Conservation (phyloP, 2,113 vertebrate genomes). For the Callipepla squamata region DNA sequence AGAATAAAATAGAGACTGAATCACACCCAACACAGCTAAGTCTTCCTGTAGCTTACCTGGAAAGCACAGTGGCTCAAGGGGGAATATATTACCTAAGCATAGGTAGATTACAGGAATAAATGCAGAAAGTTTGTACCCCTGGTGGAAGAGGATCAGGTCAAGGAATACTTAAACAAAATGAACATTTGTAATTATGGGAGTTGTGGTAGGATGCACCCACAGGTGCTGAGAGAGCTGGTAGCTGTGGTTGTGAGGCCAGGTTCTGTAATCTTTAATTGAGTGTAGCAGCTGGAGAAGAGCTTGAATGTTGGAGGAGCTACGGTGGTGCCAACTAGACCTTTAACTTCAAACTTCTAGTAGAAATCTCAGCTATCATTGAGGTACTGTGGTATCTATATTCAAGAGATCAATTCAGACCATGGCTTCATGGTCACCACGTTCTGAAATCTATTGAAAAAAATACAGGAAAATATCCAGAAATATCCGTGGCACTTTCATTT, state of each 20-base stretch:
- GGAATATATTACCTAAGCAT: fast-evolving
- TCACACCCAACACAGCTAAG: background rate
- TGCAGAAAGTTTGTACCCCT: background rate
- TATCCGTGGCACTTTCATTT: background rate
- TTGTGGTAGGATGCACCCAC: background rate
- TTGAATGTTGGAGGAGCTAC: background rate
- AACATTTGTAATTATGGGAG: background rate
- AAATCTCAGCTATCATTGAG: background rate
- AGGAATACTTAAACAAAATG: background rate
- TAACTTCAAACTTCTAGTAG: background rate
- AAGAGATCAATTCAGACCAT: background rate
- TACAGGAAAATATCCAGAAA: background rate
- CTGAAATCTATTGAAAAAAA: background rate
- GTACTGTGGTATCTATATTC: background rate
- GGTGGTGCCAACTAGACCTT: background rate
- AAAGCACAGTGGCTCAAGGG: fast-evolving
- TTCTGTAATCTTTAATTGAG: background rate
- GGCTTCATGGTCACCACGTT: background rate
- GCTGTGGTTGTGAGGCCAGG: background rate
- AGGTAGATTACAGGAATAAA: fast-evolving
- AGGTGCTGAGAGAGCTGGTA: background rate
- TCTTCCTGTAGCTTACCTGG: background rate
- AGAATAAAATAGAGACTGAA: background rate
- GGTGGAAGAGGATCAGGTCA: background rate
- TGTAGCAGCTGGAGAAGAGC: background rate